Conservation (phyloP, 2,797 vertebrate genomes). For the Lemur catta region DNA sequence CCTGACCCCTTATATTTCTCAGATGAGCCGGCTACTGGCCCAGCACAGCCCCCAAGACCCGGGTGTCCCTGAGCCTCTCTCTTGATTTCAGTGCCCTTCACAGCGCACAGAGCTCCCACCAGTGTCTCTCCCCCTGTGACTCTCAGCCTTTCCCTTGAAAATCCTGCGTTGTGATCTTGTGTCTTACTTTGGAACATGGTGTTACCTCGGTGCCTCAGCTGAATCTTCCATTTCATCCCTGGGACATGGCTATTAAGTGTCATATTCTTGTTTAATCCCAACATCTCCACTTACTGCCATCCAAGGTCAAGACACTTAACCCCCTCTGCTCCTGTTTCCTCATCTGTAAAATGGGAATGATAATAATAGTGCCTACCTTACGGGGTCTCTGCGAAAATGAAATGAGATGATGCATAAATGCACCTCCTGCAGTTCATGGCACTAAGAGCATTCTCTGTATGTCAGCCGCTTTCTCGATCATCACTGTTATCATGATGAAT, state of each 20-base stretch:
- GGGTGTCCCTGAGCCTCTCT: neutral
- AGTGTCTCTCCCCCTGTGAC: neutral
- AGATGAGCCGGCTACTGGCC: neutral
- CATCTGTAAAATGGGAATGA: neutral
- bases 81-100: neutral
- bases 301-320: neutral
- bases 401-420: neutral
- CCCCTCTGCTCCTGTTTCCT: neutral
- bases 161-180: neutral
- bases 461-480: neutral
- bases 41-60: neutral
- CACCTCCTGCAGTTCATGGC: neutral
- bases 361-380: neutral
- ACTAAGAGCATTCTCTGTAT: neutral
- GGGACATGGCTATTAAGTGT: neutral
- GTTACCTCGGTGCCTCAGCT: neutral
- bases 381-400: neutral
- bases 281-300: neutral
- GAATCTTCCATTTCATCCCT: neutral
- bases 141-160: neutral
- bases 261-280: neutral
- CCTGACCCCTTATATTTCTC: neutral
- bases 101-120: neutral
- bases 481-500: neutral
- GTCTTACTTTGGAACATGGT: neutral